These are phyloP conservation scores for Corynorhinus townsendii DNA, from an alignment of 2,113 vertebrate species.

Conservation along the genomic window DNA sequence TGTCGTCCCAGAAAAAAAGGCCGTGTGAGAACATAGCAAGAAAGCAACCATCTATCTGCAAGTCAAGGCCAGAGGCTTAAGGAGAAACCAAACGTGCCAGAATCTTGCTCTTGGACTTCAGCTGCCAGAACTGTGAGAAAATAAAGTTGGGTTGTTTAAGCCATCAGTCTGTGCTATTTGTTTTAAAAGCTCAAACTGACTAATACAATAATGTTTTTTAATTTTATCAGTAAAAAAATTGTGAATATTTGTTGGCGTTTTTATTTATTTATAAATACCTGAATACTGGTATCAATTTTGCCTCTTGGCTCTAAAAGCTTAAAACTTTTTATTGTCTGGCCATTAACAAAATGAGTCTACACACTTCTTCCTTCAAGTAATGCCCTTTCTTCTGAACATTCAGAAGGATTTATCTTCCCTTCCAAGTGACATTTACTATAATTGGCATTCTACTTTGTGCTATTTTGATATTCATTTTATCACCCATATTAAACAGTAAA, in stretches of 20 bases:
- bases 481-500: not conserved
- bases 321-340: not conserved
- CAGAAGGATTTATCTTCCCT: not conserved
- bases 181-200: not conserved
- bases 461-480: not conserved
- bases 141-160: not conserved
- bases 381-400: not conserved
- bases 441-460: not conserved
- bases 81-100: not conserved
- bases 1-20: not conserved
- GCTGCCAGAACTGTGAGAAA: not conserved
- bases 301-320: not conserved
- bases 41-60: no score
- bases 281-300: not conserved
- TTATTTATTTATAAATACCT: not conserved
- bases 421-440: not conserved
- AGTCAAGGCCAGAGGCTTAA: not conserved
- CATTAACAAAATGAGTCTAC: not conserved
- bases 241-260: not conserved
- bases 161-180: not conserved
- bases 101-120: no score
- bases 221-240: not conserved
- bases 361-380: not conserved
- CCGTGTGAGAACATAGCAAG: accelerated
- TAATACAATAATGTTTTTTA: not conserved